Conservation (phyloP, 1,140 invertebrate species). For the Psix sp. region DNA sequence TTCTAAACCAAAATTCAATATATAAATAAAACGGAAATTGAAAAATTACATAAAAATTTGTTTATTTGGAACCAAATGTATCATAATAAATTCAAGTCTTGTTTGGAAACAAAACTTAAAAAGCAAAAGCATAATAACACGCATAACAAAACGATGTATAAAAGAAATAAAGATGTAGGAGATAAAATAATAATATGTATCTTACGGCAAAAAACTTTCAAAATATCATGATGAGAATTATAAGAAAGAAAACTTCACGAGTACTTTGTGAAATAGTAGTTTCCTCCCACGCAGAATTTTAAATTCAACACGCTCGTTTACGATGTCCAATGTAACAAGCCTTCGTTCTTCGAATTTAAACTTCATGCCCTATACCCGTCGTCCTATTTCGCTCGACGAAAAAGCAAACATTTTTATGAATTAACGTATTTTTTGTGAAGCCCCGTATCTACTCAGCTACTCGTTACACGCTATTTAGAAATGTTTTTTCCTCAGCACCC, state of each 20-base stretch:
- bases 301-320: conserved; percentile 62
- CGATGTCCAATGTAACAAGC: conserved; percentile 61
- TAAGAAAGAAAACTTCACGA: conserved; percentile 61
- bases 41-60: too few species aligned
- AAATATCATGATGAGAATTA: conserved; percentile 60
- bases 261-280: conserved; percentile 62
- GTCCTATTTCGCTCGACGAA: conserved; percentile 56
- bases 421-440: conserved; percentile 49
- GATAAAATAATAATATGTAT: conserved; percentile 58
- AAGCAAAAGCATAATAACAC: too few species aligned
- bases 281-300: conserved; percentile 62
- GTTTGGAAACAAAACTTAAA: too few species aligned
- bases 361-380: conserved; percentile 56
- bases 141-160: too few species aligned
- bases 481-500: conserved; percentile 30
- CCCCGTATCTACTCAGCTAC: conserved; percentile 8
- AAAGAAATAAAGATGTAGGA: background rate
- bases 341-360: conserved; percentile 62
- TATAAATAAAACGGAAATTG: too few species aligned
- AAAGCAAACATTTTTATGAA: conserved; percentile 54
- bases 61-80: too few species aligned
- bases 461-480: conserved; percentile 44
- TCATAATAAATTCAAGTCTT: too few species aligned
- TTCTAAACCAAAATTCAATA: too few species aligned
- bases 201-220: conserved; percentile 56